Conservation (phyloP, 1,140 invertebrate species). For the Zaprionus tsacasi region DNA sequence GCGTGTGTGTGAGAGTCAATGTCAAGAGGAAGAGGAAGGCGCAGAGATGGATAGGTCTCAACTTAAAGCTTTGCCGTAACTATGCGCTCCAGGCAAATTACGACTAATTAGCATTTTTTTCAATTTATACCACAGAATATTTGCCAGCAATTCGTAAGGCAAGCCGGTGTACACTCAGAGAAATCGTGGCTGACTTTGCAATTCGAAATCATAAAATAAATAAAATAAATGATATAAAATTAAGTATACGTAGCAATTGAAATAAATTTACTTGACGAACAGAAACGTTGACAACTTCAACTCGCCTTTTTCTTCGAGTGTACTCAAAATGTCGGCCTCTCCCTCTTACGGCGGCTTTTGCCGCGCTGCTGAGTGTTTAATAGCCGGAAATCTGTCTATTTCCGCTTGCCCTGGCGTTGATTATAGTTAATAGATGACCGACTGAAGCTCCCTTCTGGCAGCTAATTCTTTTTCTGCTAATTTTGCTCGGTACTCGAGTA, state of each 20-base stretch:
- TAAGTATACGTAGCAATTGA: not conserved
- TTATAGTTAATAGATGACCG: slow-evolving; percentile 83
- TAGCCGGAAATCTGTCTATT: slow-evolving; percentile 83
- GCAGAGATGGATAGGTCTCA: slow-evolving; percentile 20
- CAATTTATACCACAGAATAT: slow-evolving; percentile 67
- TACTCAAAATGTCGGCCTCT: slow-evolving; percentile 22
- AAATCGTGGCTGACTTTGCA: slow-evolving; percentile 8
- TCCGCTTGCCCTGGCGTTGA: slow-evolving; percentile 80
- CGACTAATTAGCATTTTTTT: slow-evolving; percentile 80
- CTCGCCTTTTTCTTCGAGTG: slow-evolving; percentile 50
- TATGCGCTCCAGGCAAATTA: slow-evolving; percentile 62
- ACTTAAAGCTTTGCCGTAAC: slow-evolving; percentile 22
- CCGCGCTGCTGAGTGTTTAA: slow-evolving; percentile 78
- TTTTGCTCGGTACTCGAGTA: slow-evolving; percentile 73
- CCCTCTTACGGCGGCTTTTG: slow-evolving; percentile 56
- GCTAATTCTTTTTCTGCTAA: slow-evolving; percentile 72
- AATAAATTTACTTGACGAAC: not conserved
- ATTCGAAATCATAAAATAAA: no score
- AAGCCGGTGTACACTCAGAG: slow-evolving; percentile 29
- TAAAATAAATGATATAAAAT: not conserved
- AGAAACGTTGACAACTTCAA: not conserved
- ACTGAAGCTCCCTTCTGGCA: slow-evolving; percentile 58
- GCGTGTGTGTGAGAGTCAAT: slow-evolving; percentile 52
- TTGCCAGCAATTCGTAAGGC: slow-evolving; percentile 16
- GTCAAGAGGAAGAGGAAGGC: slow-evolving; percentile 56